A percentile compares a stretch with the other conserved stretches of the same genome.
Evolutionary conservation across 1,140 invertebrate genomes (phyloP).

Genomic region (Apis mellifera): DNA sequence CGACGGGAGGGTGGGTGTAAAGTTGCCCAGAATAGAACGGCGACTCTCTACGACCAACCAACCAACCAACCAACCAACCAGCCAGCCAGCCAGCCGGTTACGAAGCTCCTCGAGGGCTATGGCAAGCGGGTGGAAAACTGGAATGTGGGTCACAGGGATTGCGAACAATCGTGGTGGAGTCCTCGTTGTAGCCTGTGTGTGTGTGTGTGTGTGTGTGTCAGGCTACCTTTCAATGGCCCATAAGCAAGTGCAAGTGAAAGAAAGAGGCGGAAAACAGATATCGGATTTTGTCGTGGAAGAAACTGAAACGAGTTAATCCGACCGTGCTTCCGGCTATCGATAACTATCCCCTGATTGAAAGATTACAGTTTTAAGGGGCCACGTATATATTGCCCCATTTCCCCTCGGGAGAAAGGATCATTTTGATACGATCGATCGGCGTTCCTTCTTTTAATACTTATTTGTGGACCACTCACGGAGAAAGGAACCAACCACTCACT

Average conservation of each 20-base stretch:
- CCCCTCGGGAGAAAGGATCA: too few species aligned
- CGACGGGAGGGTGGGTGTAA: constrained; percentile 59
- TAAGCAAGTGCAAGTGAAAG: constrained; percentile 35
- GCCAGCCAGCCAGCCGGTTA: constrained; percentile 55
- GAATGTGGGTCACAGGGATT: constrained; percentile 65
- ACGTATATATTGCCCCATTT: too few species aligned
- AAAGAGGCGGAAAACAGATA: constrained; percentile 57
- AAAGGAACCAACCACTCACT: too few species aligned
- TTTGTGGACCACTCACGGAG: too few species aligned
- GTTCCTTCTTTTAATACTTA: too few species aligned
- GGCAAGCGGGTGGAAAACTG: constrained; percentile 47
- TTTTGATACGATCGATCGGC: too few species aligned
- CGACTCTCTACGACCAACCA: constrained; percentile 35
- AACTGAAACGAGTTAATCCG: constrained; percentile 6
- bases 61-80: constrained; percentile 32
- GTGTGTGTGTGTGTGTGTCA: too few species aligned
- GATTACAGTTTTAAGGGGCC: neutral
- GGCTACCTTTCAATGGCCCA: constrained; percentile 40
- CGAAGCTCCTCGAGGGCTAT: constrained; percentile 54
- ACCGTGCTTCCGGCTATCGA: constrained; percentile 1
- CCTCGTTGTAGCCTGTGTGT: constrained; percentile 7
- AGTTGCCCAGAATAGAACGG: constrained; percentile 56
- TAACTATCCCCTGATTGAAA: neutral
- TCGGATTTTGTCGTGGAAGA: constrained; percentile 28
- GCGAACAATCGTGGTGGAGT: constrained; percentile 26